A percentile compares a stretch with the other conserved stretches of the same genome.
These are phyloP conservation scores for Laspeyria flexula DNA, from an alignment of 2,888 invertebrate genomes.

Conservation along the genomic window DNA sequence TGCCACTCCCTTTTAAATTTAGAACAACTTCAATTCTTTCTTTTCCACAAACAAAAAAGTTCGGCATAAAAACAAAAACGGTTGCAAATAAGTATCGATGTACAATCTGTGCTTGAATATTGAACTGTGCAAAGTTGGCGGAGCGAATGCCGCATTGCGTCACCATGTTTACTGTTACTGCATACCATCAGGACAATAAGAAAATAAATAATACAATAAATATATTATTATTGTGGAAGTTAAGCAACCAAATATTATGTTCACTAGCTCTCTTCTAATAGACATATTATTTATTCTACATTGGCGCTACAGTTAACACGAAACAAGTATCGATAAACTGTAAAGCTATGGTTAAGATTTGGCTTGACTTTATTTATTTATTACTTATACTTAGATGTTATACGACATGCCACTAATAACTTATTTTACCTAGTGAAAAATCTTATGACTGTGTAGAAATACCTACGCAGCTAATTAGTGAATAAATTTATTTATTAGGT, in stretches of 20 bases:
- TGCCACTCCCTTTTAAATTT: background rate
- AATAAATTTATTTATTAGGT: too few relatives aligned
- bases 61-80: conserved; percentile 8
- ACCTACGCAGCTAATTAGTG: too few relatives aligned
- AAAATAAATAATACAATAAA: background rate
- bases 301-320: too few relatives aligned
- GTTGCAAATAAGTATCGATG: background rate
- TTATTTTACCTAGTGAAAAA: too few relatives aligned
- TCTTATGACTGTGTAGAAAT: too few relatives aligned
- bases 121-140: conserved; percentile 23
- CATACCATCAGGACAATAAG: background rate
- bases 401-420: too few relatives aligned
- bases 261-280: too few relatives aligned
- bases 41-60: background rate
- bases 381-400: too few relatives aligned
- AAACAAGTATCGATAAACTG: too few relatives aligned
- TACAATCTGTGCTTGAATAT: conserved; percentile 8
- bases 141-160: conserved; percentile 37
- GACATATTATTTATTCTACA: too few relatives aligned
- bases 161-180: conserved; percentile 23
- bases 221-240: background rate
- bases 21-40: background rate
- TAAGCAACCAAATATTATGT: background rate
- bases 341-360: too few relatives aligned
- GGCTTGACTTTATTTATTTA: too few relatives aligned